Percentiles rank a stretch among this genome's conserved stretches.
Conservation (phyloP, 2,888 invertebrate species). For the Agonopterix heracliana region DNA sequence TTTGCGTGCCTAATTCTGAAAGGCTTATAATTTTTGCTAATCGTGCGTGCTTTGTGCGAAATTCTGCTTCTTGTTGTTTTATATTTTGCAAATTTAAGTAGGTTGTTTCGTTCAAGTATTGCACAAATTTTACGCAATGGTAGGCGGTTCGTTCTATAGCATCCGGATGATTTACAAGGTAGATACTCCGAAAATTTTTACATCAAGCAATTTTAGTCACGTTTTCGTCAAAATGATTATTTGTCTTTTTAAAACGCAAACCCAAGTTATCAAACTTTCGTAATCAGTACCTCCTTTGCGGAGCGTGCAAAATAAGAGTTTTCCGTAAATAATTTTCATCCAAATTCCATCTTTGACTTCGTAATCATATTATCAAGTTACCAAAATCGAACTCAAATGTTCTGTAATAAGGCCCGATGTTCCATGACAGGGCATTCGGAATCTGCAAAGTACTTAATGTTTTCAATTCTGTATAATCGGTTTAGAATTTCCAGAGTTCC, state of each 20-base stretch:
- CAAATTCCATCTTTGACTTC: constrained; percentile 67
- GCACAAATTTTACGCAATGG: too few relatives aligned
- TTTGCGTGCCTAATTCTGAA: too few relatives aligned
- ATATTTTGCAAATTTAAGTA: too few relatives aligned
- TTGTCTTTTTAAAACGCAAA: constrained; percentile 46
- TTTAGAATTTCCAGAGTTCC: constrained; percentile 74
- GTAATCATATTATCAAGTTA: constrained; percentile 38
- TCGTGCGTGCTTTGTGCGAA: too few relatives aligned
- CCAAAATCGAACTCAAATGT: constrained; percentile 36
- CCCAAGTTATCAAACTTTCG: constrained; percentile 66
- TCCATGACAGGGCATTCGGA: constrained; percentile 31
- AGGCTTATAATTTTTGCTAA: too few relatives aligned
- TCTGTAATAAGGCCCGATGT: constrained; percentile 47
- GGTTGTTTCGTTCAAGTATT: too few relatives aligned
- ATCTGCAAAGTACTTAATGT: constrained; percentile 72
- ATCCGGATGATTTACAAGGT: too few relatives aligned
- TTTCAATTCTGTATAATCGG: constrained; percentile 76
- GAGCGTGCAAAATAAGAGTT: constrained; percentile 56
- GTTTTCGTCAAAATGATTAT: constrained; percentile 27
- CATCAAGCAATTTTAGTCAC: too few relatives aligned
- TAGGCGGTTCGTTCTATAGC: too few relatives aligned
- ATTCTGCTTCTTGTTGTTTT: too few relatives aligned
- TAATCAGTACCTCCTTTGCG: constrained; percentile 60
- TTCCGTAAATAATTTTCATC: constrained; percentile 65
- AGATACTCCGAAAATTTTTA: too few relatives aligned